A percentile compares a stretch with the other conserved stretches of the same genome.
Conservation (phyloP, 35 echinoderm and acorn worm species). For the Lytechinus variegatus region DNA sequence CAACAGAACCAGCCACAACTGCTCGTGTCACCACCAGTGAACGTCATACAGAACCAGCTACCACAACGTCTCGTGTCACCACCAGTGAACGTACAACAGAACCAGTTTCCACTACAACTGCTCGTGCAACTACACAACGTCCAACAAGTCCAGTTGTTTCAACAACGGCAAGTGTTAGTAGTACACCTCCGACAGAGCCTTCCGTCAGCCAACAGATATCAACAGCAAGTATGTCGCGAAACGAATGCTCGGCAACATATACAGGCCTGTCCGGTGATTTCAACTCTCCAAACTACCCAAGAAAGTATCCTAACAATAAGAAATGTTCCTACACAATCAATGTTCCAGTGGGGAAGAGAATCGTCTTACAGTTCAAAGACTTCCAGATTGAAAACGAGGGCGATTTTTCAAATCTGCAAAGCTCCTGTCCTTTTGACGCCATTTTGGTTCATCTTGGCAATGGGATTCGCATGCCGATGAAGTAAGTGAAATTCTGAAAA, state of each 20-base stretch:
- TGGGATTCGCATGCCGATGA: background rate
- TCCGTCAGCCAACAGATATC: background rate
- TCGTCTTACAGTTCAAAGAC: background rate
- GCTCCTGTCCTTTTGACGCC: background rate
- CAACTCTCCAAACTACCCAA: background rate
- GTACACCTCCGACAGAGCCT: background rate
- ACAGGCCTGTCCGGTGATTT: background rate
- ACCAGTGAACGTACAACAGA: background rate
- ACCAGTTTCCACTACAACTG: background rate
- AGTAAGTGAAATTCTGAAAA: background rate
- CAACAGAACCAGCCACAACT: background rate
- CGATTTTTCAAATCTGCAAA: background rate
- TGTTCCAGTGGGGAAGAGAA: background rate
- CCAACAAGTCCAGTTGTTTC: background rate
- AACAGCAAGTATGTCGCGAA: background rate
- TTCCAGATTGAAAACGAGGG: background rate
- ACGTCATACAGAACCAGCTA: background rate
- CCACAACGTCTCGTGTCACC: background rate
- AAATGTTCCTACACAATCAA: constrained; percentile 6
- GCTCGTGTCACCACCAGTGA: background rate
- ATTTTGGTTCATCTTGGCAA: background rate
- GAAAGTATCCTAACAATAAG: background rate
- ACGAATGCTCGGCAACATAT: background rate
- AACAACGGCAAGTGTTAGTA: background rate
- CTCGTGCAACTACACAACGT: background rate